Evolutionary conservation across 1,140 invertebrate genomes (phyloP).

Genomic region (Orchesella cincta): DNA sequence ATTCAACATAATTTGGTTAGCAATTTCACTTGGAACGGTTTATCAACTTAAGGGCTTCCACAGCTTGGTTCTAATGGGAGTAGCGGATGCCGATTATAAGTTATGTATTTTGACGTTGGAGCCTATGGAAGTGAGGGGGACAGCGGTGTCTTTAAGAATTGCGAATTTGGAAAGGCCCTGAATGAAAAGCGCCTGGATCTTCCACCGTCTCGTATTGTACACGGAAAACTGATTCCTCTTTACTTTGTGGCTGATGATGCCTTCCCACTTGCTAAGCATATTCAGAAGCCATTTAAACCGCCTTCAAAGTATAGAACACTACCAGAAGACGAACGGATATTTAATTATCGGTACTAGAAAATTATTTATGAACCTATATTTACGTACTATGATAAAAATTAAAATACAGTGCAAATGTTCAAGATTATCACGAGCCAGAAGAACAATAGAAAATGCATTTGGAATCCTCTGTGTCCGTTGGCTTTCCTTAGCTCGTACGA

Average conservation of each 20-base stretch:
- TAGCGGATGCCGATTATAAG: conserved; percentile 23
- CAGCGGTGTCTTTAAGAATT: conserved; percentile 51
- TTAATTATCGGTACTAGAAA: conserved; percentile 50
- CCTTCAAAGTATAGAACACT: conserved; percentile 48
- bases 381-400: no score
- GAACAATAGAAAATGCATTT: no score
- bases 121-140: conserved; percentile 55
- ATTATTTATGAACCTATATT: no score
- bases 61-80: not conserved
- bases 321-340: conserved; percentile 49
- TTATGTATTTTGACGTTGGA: conserved; percentile 56
- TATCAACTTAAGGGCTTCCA: conserved; percentile 49
- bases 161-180: conserved; percentile 28
- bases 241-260: conserved; percentile 55
- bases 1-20: no score
- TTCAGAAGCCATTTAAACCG: conserved; percentile 54
- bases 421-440: no score
- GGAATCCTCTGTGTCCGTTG: no score
- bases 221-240: conserved; percentile 50
- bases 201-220: conserved; percentile 48
- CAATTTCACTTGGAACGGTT: no score
- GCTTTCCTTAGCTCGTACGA: no score
- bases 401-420: no score
- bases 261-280: conserved; percentile 52
- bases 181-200: conserved; percentile 41